These are phyloP conservation scores for Drosophila trapezifrons DNA, from an alignment of 1,140 invertebrate species.

Conservation along the genomic window DNA sequence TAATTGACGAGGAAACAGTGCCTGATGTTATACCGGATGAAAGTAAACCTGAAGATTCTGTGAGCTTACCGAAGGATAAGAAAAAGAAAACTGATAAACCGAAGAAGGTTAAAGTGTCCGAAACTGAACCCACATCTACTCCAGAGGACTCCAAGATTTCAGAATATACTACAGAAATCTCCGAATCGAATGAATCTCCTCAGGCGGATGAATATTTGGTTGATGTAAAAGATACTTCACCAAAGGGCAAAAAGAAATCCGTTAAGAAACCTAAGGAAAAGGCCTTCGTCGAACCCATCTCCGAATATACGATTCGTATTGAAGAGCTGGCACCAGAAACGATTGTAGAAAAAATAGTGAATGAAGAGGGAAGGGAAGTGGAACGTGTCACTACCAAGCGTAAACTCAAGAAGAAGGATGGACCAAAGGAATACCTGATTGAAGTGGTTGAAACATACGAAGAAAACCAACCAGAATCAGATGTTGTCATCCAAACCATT, in stretches of 20 bases:
- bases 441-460: constrained; percentile 75
- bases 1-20: constrained; percentile 51
- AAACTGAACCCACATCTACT: constrained; percentile 17
- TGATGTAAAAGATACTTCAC: constrained; percentile 38
- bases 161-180: constrained; percentile 20
- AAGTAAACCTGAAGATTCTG: constrained; percentile 13
- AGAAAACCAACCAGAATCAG: constrained; percentile 74
- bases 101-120: constrained; percentile 64
- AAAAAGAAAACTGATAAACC: constrained; percentile 77
- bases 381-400: constrained; percentile 70
- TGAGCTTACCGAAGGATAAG: constrained; percentile 52
- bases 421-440: constrained; percentile 70
- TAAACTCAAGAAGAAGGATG: constrained; percentile 69
- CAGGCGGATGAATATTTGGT: constrained; percentile 38
- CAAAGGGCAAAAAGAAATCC: constrained; percentile 68
- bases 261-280: constrained; percentile 31
- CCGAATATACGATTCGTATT: constrained; percentile 62
- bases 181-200: constrained; percentile 29
- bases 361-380: constrained; percentile 78
- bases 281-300: constrained; percentile 5
- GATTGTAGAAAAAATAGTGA: constrained; percentile 62
- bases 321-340: constrained; percentile 80
- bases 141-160: constrained; percentile 7
- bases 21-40: constrained; percentile 17
- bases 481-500: constrained; percentile 66